Conservation (phyloP, 2,797 vertebrate species). For the Siniperca undulata region DNA sequence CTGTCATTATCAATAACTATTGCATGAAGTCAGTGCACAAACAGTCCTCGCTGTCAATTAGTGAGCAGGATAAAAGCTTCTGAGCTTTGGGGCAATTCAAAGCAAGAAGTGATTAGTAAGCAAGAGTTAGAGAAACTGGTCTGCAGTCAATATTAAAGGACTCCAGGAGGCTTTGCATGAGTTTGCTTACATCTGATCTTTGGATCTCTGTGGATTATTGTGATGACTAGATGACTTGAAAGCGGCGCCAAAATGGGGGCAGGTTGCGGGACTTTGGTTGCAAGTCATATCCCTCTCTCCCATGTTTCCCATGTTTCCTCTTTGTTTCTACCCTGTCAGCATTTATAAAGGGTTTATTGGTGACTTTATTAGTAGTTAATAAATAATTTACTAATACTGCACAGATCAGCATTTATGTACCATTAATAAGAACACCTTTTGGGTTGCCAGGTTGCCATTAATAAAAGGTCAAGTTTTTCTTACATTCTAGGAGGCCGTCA, state of each 20-base stretch:
- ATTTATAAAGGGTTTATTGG: too few relatives aligned
- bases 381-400: not conserved
- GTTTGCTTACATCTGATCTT: slow-evolving; percentile 42
- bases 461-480: not conserved
- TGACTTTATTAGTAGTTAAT: not conserved
- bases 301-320: not conserved
- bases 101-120: slow-evolving; percentile 63
- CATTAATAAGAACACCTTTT: not conserved
- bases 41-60: slow-evolving; percentile 48
- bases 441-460: not conserved
- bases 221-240: slow-evolving; percentile 26
- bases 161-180: slow-evolving; percentile 38
- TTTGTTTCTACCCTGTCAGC: not conserved
- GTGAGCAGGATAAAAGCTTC: slow-evolving; percentile 51
- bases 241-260: slow-evolving; percentile 1
- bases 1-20: slow-evolving; percentile 49
- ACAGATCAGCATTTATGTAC: not conserved
- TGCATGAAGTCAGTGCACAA: slow-evolving; percentile 27
- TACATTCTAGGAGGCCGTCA: not conserved
- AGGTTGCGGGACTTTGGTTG: not conserved
- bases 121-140: slow-evolving; percentile 53
- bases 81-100: slow-evolving; percentile 53
- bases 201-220: slow-evolving; percentile 37
- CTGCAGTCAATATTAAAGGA: slow-evolving; percentile 52
- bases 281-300: not conserved